Conservation (phyloP, 2,888 invertebrate genomes). For the Epistrophe grossulariae region DNA sequence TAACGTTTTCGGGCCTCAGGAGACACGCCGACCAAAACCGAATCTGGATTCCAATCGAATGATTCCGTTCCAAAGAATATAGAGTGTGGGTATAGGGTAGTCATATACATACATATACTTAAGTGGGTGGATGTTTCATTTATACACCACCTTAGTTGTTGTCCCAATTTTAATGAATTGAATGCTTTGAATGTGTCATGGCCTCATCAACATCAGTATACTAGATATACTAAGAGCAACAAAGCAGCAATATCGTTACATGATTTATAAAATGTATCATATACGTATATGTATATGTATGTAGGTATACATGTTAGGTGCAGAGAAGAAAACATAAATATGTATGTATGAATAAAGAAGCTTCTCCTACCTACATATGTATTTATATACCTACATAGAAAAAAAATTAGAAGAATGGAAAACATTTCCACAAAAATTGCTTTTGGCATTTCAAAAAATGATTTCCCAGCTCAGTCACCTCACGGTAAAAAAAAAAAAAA, state of each 20-base stretch:
- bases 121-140: slow-evolving; percentile 7
- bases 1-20: slow-evolving; percentile 53
- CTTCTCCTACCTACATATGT: neutral
- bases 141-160: slow-evolving; percentile 3
- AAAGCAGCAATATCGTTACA: slow-evolving; percentile 56
- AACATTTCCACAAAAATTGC: slow-evolving; percentile 52
- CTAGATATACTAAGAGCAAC: neutral
- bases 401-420: slow-evolving; percentile 8
- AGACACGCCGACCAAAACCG: slow-evolving; percentile 47
- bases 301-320: neutral
- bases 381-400: neutral
- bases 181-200: slow-evolving; percentile 53
- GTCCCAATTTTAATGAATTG: slow-evolving; percentile 34
- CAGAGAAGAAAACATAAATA: neutral
- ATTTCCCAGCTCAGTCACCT: slow-evolving; percentile 15
- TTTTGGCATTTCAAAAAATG: slow-evolving; percentile 60
- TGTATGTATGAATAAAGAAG: neutral
- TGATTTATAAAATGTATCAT: no score
- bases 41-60: slow-evolving; percentile 65
- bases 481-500: neutral
- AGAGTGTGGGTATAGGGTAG: neutral
- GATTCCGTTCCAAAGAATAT: slow-evolving; percentile 35
- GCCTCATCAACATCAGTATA: slow-evolving; percentile 53
- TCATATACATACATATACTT: neutral
- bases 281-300: no score